Conservation (phyloP, 2,888 invertebrate genomes). For the Ptychoptera albimana region DNA sequence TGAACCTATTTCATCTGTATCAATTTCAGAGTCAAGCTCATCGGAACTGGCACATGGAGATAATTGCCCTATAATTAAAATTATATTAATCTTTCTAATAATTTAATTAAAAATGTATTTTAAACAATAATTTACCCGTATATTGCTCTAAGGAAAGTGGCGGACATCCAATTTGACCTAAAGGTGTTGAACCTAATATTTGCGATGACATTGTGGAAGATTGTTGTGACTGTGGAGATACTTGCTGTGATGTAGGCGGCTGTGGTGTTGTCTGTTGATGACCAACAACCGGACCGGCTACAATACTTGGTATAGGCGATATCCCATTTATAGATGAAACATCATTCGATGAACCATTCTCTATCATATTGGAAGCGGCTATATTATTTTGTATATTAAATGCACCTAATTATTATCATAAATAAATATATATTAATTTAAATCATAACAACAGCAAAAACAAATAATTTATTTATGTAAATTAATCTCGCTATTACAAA, state of each 20-base stretch:
- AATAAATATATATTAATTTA: too few relatives aligned
- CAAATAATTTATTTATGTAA: too few relatives aligned
- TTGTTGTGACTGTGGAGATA: constrained; percentile 3
- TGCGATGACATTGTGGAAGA: constrained; percentile 20
- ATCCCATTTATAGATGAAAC: constrained; percentile 8
- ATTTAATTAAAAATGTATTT: not conserved
- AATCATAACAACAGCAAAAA: too few relatives aligned
- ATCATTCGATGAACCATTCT: constrained; percentile 8
- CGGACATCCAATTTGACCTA: constrained; percentile 68
- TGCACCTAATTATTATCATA: constrained; percentile 1
- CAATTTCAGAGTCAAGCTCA: constrained; percentile 34
- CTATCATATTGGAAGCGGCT: constrained; percentile 9
- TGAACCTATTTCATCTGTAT: constrained; percentile 40
- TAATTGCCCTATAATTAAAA: constrained; percentile 31
- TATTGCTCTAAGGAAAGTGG: constrained; percentile 31
- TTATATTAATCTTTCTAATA: not conserved
- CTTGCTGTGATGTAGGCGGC: constrained; percentile 5
- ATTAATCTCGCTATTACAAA: too few relatives aligned
- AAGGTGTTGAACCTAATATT: constrained; percentile 72
- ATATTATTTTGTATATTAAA: constrained; percentile 8
- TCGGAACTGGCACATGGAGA: constrained; percentile 35
- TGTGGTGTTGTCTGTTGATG: constrained; percentile 2
- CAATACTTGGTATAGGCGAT: too few relatives aligned
- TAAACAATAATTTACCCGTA: constrained; percentile 26
- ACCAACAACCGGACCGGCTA: not conserved